These are phyloP conservation scores for Pocillopora damicornis DNA, from an alignment of 64 coral and sea anemone genomes.

Conservation along the genomic window DNA sequence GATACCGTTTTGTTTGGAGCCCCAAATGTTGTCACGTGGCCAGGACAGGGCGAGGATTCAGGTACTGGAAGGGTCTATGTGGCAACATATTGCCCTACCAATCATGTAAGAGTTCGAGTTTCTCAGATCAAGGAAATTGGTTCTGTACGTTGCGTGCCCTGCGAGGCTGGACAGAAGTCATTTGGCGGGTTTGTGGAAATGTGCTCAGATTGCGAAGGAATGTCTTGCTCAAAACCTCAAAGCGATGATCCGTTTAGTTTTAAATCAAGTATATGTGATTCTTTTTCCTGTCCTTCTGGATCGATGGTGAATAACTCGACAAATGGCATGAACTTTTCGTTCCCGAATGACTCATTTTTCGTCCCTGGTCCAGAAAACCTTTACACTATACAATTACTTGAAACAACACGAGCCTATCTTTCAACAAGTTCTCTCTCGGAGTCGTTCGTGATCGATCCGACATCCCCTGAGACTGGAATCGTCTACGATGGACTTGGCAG, in stretches of 20 bases:
- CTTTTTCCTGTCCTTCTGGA: constrained; percentile 17
- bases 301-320: constrained; percentile 15
- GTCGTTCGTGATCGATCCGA: constrained; percentile 73
- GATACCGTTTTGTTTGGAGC: constrained; percentile 69
- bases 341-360: constrained; percentile 50
- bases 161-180: constrained; percentile 59
- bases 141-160: constrained; percentile 47
- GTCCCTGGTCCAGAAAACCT: constrained; percentile 60
- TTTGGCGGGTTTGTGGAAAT: constrained; percentile 62
- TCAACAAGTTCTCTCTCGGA: constrained; percentile 46
- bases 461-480: constrained; percentile 57
- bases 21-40: constrained; percentile 71
- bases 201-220: constrained; percentile 44
- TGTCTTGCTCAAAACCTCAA: constrained; percentile 21
- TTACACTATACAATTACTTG: constrained; percentile 58
- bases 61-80: constrained; percentile 74
- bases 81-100: constrained; percentile 58
- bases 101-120: constrained; percentile 53
- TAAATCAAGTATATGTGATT: constrained; percentile 41
- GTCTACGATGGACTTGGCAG: constrained; percentile 94
- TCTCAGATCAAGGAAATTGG: constrained; percentile 41
- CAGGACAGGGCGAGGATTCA: constrained; percentile 27
- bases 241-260: constrained; percentile 35
- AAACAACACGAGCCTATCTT: constrained; percentile 65
- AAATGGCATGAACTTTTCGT: neutral